Evolutionary conservation across 2,888 invertebrate species (phyloP).

Genomic region (Agrilus mali): DNA sequence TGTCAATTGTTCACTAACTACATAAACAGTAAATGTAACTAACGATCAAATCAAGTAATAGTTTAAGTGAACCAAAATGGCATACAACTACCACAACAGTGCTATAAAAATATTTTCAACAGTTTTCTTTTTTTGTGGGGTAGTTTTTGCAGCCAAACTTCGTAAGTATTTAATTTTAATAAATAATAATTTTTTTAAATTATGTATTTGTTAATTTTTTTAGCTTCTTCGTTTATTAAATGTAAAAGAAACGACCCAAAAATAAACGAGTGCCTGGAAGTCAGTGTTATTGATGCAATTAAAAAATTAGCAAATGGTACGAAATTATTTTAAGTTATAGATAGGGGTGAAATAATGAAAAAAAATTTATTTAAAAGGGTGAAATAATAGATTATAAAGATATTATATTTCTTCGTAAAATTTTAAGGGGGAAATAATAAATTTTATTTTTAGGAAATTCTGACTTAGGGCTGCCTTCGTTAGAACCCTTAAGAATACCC

Average conservation of each 20-base stretch:
- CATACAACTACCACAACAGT: no score
- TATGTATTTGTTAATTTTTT: background rate
- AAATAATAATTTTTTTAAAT: no score
- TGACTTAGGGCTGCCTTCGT: conserved; percentile 41
- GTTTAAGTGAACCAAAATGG: no score
- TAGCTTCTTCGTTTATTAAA: conserved; percentile 22
- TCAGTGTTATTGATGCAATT: conserved; percentile 44
- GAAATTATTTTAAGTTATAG: background rate
- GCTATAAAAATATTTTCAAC: no score
- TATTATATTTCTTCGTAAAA: no score
- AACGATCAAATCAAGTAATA: no score
- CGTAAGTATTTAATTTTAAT: background rate
- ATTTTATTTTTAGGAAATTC: conserved; percentile 38
- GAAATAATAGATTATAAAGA: background rate
- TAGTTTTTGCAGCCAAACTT: background rate
- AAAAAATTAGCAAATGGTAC: conserved; percentile 3
- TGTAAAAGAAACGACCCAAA: conserved; percentile 43
- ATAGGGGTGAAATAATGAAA: background rate
- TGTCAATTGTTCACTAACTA: no score
- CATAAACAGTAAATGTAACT: no score
- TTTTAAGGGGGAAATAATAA: background rate
- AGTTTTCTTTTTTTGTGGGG: background rate
- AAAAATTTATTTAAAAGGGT: background rate
- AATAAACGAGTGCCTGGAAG: conserved; percentile 43
- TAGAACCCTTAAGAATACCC: conserved; percentile 36